phyloP scores from a whole-genome alignment of 2,797 vertebrate genomes.

The Psittacula echo region DNA sequence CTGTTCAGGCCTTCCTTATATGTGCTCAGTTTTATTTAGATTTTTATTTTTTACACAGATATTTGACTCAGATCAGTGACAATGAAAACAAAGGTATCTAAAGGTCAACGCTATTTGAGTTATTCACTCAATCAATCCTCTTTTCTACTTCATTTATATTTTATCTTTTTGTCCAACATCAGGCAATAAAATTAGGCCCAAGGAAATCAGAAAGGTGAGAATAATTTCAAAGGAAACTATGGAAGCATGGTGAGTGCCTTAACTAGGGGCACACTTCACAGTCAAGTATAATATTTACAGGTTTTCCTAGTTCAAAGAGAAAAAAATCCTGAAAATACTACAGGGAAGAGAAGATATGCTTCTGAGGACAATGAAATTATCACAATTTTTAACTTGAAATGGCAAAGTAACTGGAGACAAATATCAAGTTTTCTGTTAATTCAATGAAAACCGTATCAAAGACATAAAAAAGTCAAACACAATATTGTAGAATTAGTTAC shows the following conservation, averaged over 20 bases:
- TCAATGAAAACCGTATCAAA: neutral
- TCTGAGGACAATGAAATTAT: neutral
- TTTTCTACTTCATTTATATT: neutral
- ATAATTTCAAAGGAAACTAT: neutral
- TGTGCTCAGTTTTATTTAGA: neutral
- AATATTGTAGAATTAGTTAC: neutral
- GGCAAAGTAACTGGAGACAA: neutral
- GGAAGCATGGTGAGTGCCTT: neutral
- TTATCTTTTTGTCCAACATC: neutral
- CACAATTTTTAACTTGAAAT: neutral
- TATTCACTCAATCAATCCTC: neutral
- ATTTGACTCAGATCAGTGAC: neutral
- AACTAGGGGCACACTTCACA: neutral
- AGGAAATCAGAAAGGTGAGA: neutral
- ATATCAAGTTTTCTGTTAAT: neutral
- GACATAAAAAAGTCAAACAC: neutral
- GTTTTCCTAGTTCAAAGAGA: neutral
- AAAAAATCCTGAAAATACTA: neutral
- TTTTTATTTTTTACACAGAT: neutral
- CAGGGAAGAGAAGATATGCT: neutral
- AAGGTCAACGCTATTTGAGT: neutral
- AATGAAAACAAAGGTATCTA: neutral
- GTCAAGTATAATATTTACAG: neutral
- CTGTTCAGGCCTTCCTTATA: neutral
- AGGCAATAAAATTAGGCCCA: neutral